Conservation (phyloP, 1,140 invertebrate genomes). For the Conopomorpha cramerella region DNA sequence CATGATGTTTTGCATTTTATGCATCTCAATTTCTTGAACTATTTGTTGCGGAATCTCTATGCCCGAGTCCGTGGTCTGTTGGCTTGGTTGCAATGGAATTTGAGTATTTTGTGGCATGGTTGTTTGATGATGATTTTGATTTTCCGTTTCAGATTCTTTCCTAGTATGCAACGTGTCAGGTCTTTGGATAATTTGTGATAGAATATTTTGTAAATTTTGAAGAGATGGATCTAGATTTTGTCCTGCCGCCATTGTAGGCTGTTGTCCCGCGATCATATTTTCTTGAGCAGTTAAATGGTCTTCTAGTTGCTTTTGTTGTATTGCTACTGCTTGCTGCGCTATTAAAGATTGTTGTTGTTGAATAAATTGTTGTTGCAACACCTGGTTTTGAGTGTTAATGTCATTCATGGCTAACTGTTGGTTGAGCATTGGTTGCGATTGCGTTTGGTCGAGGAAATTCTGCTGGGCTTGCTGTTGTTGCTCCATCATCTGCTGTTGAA, state of each 20-base stretch:
- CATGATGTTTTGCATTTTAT: slow-evolving; percentile 39
- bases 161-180: slow-evolving; percentile 34
- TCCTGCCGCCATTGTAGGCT: too few relatives aligned
- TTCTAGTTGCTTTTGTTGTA: slow-evolving; percentile 37
- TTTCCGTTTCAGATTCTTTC: slow-evolving; percentile 49
- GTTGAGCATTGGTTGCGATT: slow-evolving; percentile 21
- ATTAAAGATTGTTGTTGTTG: slow-evolving; percentile 48
- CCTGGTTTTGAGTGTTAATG: slow-evolving; percentile 51
- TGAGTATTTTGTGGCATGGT: slow-evolving; percentile 25
- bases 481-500: slow-evolving; percentile 59
- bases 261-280: neutral
- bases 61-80: slow-evolving; percentile 15
- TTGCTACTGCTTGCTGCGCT: slow-evolving; percentile 44
- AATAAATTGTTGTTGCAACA: slow-evolving; percentile 42
- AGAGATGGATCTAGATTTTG: slow-evolving; percentile 46
- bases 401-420: slow-evolving; percentile 27
- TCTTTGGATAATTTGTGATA: slow-evolving; percentile 51
- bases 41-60: slow-evolving; percentile 22
- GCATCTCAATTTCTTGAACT: slow-evolving; percentile 29
- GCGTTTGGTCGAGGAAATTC: slow-evolving; percentile 31
- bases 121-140: slow-evolving; percentile 20
- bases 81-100: too few relatives aligned
- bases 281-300: neutral
- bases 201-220: slow-evolving; percentile 50
- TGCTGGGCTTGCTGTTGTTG: slow-evolving; percentile 65